phyloP scores from a whole-genome alignment of 2,888 invertebrate species.

The Hemistola chrysoprasaria region DNA sequence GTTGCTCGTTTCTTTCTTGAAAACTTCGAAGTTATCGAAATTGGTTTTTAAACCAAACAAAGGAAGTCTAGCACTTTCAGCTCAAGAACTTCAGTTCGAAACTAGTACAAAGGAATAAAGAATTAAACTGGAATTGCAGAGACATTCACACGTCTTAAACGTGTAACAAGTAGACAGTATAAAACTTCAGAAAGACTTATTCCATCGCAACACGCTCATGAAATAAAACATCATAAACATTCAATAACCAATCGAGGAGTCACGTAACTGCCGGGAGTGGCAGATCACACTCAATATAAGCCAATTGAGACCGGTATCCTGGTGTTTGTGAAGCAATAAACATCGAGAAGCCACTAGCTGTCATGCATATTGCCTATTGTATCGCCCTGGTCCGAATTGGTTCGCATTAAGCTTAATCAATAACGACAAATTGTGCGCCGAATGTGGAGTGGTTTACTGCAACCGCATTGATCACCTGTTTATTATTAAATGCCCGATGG shows the following conservation, averaged over 20 bases:
- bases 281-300: slow-evolving; percentile 62
- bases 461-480: too few relatives aligned
- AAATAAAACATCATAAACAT: slow-evolving; percentile 1
- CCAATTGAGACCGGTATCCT: slow-evolving; percentile 67
- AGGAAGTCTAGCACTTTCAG: too few relatives aligned
- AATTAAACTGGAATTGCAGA: background rate
- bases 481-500: too few relatives aligned
- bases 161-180: background rate
- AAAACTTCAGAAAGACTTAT: background rate
- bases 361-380: slow-evolving; percentile 33
- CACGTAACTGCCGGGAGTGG: slow-evolving; percentile 43
- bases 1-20: too few relatives aligned
- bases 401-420: slow-evolving; percentile 39
- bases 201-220: too few relatives aligned
- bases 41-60: too few relatives aligned
- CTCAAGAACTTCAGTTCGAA: too few relatives aligned
- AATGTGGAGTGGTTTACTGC: slow-evolving; percentile 4
- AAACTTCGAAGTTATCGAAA: too few relatives aligned
- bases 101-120: too few relatives aligned
- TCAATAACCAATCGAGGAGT: slow-evolving; percentile 22
- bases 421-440: slow-evolving; percentile 25
- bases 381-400: slow-evolving; percentile 35
- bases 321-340: slow-evolving; percentile 41
- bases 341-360: slow-evolving; percentile 38
- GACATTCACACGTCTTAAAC: too few relatives aligned